phyloP scores from a whole-genome alignment of 2,113 vertebrate species.

The Rhinolophus ferrumequinum region DNA sequence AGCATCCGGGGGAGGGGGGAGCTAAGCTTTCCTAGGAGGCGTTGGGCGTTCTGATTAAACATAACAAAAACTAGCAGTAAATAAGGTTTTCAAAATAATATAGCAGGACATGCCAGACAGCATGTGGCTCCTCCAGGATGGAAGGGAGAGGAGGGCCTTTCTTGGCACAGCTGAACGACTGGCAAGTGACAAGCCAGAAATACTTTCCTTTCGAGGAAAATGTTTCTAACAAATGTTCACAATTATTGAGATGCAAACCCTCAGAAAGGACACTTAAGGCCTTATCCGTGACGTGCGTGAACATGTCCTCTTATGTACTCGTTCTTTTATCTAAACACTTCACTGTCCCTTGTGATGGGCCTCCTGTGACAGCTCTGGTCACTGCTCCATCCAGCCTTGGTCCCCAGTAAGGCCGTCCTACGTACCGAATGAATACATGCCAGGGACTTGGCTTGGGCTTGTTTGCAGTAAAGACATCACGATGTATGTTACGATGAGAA shows the following conservation, averaged over 20 bases:
- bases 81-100: not conserved
- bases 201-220: not conserved
- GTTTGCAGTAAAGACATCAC: not conserved
- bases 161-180: not conserved
- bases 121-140: accelerated
- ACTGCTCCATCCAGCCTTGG: not conserved
- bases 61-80: not conserved
- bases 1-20: not conserved
- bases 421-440: too few species aligned
- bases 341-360: not conserved
- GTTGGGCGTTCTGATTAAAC: not conserved
- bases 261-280: not conserved
- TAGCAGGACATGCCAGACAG: not conserved
- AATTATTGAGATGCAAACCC: not conserved
- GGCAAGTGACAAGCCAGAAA: not conserved
- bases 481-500: accelerated
- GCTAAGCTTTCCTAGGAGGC: not conserved
- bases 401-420: not conserved
- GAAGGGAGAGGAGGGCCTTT: not conserved
- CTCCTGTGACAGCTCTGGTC: not conserved
- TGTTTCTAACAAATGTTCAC: not conserved
- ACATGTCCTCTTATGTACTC: not conserved
- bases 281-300: not conserved
- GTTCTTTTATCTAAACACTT: not conserved
- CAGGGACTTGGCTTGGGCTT: not conserved